phyloP scores from a whole-genome alignment of 92 coral and sea anemone species.

The Zoanthus solanderi region DNA sequence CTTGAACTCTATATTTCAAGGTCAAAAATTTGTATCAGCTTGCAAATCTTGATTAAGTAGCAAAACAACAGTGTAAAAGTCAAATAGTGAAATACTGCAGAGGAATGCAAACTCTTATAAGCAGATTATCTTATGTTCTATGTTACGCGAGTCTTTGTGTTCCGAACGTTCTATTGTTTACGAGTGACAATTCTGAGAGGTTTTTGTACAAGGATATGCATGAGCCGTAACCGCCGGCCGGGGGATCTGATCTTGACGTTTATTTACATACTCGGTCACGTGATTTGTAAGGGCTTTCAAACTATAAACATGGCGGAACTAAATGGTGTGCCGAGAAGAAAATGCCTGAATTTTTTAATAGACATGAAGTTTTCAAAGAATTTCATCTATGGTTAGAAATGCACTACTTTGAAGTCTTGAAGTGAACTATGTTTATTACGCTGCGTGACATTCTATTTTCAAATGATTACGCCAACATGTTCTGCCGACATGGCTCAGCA shows the following conservation, averaged over 20 bases:
- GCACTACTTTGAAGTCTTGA: background rate
- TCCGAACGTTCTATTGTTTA: no score
- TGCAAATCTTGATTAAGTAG: no score
- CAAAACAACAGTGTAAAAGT: no score
- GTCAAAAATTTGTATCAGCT: no score
- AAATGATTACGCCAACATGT: conserved; percentile 6
- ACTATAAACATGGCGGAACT: conserved; percentile 48
- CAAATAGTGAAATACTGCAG: no score
- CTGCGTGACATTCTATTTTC: background rate
- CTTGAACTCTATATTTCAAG: no score
- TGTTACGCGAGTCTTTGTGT: no score
- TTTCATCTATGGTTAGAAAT: background rate
- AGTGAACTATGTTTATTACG: conserved; percentile 14
- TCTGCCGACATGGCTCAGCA: conserved; percentile 13
- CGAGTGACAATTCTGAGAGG: no score
- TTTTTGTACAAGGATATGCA: no score
- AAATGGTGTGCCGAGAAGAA: conserved; percentile 1
- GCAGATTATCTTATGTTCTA: no score
- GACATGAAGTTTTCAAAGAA: background rate
- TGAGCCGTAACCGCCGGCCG: no score
- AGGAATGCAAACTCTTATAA: no score
- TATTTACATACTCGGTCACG: conserved; percentile 14
- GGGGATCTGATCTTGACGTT: background rate
- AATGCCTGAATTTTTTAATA: background rate
- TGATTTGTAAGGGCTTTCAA: conserved; percentile 14